Evolutionary conservation across 2,113 vertebrate species (phyloP).

Genomic region (Meles meles): DNA sequence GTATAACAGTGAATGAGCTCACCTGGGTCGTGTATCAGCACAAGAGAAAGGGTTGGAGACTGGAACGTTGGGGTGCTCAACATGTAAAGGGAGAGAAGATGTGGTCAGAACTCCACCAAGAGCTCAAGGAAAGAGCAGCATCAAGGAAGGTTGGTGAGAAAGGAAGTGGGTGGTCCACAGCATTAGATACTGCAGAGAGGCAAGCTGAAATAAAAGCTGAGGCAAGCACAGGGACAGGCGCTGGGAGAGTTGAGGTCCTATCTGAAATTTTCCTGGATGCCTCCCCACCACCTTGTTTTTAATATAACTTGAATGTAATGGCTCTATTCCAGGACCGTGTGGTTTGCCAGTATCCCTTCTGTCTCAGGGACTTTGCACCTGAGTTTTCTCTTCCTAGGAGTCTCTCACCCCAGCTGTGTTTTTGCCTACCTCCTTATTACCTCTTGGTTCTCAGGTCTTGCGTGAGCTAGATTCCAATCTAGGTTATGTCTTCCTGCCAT

Average conservation of each 20-base stretch:
- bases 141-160: neutral
- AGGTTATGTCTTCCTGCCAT: neutral
- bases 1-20: rapidly evolving
- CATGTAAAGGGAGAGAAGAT: neutral
- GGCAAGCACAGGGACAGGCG: too few relatives aligned
- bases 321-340: neutral
- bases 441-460: neutral
- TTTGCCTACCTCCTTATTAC: neutral
- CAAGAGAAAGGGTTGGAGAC: neutral
- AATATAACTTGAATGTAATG: neutral
- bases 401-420: neutral
- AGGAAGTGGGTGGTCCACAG: neutral
- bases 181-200: rapidly evolving
- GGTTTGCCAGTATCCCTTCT: neutral
- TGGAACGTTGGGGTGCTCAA: neutral
- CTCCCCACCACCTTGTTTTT: rapidly evolving
- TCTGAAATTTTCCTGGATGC: neutral
- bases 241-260: neutral
- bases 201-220: neutral
- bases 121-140: neutral
- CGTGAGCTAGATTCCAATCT: neutral
- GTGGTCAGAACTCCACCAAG: neutral
- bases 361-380: neutral
- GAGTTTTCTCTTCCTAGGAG: neutral
- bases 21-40: neutral